These are phyloP conservation scores for Rhineura floridana DNA, from an alignment of 2,113 vertebrate species.

Conservation along the genomic window DNA sequence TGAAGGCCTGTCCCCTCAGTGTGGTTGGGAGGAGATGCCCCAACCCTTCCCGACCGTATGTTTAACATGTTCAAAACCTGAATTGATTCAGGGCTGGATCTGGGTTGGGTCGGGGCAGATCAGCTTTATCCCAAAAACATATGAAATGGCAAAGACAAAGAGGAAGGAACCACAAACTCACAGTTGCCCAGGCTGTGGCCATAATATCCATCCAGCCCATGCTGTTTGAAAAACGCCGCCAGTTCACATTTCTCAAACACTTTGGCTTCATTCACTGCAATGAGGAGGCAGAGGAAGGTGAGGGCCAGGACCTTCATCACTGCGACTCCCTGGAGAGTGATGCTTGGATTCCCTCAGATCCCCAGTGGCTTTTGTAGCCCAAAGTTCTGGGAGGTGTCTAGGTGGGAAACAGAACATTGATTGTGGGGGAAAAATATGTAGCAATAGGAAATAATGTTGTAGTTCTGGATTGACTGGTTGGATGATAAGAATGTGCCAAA, in stretches of 20 bases:
- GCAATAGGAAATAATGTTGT: not conserved
- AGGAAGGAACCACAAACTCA: constrained; percentile 43
- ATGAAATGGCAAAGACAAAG: not conserved
- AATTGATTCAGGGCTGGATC: too few species aligned
- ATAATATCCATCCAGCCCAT: constrained; percentile 54
- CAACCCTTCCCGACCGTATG: too few species aligned
- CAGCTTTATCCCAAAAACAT: not conserved
- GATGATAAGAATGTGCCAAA: not conserved
- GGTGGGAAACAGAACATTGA: not conserved
- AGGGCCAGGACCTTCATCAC: constrained; percentile 57
- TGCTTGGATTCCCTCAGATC: too few species aligned
- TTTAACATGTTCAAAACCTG: too few species aligned
- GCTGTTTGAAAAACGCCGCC: constrained; percentile 41
- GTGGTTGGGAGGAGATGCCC: too few species aligned
- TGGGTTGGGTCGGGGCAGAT: too few species aligned
- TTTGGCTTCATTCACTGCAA: constrained; percentile 40
- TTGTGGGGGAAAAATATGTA: not conserved
- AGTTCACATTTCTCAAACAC: constrained; percentile 58
- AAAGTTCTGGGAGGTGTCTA: not conserved
- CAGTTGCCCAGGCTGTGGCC: constrained; percentile 64
- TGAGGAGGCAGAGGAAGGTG: constrained; percentile 27
- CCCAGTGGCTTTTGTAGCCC: not conserved
- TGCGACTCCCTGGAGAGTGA: not conserved
- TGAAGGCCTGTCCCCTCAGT: too few species aligned
- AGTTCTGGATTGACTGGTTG: not conserved